phyloP scores from a whole-genome alignment of 2,888 invertebrate species.

The Spialia ferax region DNA sequence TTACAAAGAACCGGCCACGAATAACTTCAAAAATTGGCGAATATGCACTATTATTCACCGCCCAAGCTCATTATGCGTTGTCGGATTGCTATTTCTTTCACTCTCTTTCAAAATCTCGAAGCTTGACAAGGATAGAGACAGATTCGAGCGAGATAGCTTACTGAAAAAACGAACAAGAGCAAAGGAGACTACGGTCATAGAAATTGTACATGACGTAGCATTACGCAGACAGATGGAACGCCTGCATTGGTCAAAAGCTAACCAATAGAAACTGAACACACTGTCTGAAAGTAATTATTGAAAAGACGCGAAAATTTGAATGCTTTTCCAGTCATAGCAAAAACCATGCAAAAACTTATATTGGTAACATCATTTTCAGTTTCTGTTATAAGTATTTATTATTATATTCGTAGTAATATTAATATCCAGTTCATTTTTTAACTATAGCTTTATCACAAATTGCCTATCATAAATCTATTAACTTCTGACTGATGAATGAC shows the following conservation, averaged over 20 bases:
- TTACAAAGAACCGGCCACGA: conserved; percentile 80
- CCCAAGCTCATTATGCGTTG: conserved; percentile 51
- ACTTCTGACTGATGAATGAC: conserved; percentile 23
- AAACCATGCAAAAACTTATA: background rate
- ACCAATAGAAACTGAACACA: conserved; percentile 83
- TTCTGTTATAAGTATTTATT: background rate
- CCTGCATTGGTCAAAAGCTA: conserved; percentile 84
- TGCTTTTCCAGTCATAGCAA: background rate
- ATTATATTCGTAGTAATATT: background rate
- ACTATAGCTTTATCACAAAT: background rate
- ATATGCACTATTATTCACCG: conserved; percentile 68
- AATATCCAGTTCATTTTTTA: background rate
- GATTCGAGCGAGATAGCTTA: conserved; percentile 65
- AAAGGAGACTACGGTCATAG: conserved; percentile 58
- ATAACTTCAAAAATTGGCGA: conserved; percentile 77
- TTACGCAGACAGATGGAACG: conserved; percentile 90
- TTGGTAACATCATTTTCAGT: background rate
- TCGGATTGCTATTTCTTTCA: conserved; percentile 56
- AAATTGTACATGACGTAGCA: conserved; percentile 63
- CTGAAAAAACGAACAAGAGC: conserved; percentile 52
- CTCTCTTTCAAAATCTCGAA: conserved; percentile 46
- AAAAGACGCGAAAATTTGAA: conserved; percentile 61
- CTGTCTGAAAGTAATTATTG: conserved; percentile 56
- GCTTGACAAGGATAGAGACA: conserved; percentile 59
- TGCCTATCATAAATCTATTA: background rate